Evolutionary conservation across 92 coral and sea anemone genomes (phyloP), one percentile per base, ranked within the genome.

Genomic region (Anthopleura xanthogrammica): DNA sequence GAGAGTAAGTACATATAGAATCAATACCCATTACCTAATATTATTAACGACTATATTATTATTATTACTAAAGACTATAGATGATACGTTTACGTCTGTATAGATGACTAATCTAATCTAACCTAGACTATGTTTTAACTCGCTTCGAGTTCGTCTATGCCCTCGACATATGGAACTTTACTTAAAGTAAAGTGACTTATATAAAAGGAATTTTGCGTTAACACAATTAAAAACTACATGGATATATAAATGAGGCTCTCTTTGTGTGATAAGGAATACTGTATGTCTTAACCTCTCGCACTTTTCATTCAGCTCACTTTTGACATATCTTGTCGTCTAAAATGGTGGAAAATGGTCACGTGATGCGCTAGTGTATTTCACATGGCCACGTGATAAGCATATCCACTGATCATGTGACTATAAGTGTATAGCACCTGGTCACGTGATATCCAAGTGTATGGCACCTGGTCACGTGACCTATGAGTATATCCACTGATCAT

Each of bases 71-170:
- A 64, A 19, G 2, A 2, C 72, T 68, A 68, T 36, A 68, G 29
- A 68, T 68, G 74, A 23, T 68, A 68, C 74, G 14, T 16, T 81
- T 81, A 80, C 52, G 48, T 68, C 52, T 81, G 77, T 81, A 81
- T 81, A 81, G 74, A 81, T 81, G 84, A 54, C 74, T 40, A 81
- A 24, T 39, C 57, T 81, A 58, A 66, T 64, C 74, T 29, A 68
- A 23, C 24, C 76, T 64, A 80, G 50, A 60, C 50, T 80, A 66
- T 70, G 62, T 68, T 81, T 81, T 81, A 19, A 14, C 84, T 81
- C 84, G 84, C 84, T 68, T 71, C 84, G 84, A 81, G 84, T 22
- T 58, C 46, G 43, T 39, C 66, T 54, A 23, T 68, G 74, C 29
- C 74, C 74, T 29, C 52, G 60, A 79, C 78, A 75, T 79, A 56